Conservation (phyloP, 2,888 invertebrate species). For the Xylophagus ater region DNA sequence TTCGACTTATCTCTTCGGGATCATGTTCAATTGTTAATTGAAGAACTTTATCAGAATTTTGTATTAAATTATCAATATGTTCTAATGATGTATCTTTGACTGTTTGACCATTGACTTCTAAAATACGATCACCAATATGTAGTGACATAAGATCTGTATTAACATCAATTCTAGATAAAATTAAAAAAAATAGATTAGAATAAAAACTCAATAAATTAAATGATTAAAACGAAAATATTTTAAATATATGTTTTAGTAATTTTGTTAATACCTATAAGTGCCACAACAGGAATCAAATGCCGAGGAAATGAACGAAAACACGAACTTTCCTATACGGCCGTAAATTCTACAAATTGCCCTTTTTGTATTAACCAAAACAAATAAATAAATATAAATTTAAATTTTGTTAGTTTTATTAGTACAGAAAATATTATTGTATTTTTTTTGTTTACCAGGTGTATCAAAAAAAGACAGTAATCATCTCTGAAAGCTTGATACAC, state of each 20-base stretch:
- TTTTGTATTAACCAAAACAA: constrained; percentile 1
- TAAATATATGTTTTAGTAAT: not conserved
- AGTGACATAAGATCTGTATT: constrained; percentile 72
- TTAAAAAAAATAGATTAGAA: not conserved
- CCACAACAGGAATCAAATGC: constrained; percentile 61
- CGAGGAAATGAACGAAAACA: constrained; percentile 57
- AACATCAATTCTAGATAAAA: constrained; percentile 57
- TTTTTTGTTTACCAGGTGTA: no score
- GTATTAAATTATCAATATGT: constrained; percentile 63
- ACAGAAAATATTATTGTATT: no score
- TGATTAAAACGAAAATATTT: not conserved
- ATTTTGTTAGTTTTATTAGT: constrained; percentile 10
- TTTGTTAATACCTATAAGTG: constrained; percentile 50
- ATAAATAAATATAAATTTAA: constrained; percentile 1
- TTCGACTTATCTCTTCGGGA: constrained; percentile 58
- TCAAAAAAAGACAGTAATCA: no score
- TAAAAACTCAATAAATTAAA: not conserved
- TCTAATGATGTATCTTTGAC: constrained; percentile 69
- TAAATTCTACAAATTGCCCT: constrained; percentile 54
- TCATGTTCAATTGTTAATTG: constrained; percentile 87
- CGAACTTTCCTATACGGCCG: constrained; percentile 56
- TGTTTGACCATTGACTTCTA: constrained; percentile 87
- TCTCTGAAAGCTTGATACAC: no score
- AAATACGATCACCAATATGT: constrained; percentile 83
- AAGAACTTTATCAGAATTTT: constrained; percentile 58